Conservation (phyloP, 2,113 vertebrate species). For the Tachycineta bicolor region DNA sequence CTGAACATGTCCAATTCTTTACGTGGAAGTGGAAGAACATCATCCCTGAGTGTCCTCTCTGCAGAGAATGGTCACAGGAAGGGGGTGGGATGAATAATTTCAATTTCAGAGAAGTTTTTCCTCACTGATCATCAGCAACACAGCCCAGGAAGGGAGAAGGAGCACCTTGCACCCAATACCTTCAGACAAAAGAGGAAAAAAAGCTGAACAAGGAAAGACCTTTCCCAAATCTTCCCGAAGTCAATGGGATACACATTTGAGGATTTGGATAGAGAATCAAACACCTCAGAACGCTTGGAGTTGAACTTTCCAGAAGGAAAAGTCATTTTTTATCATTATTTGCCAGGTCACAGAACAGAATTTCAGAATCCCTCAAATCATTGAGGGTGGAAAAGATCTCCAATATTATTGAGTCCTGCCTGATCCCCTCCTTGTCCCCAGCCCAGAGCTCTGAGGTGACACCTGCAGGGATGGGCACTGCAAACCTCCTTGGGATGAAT, state of each 20-base stretch:
- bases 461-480: not conserved
- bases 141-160: not conserved
- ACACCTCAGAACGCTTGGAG: not conserved
- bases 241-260: not conserved
- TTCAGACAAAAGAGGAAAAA: not conserved
- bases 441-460: not conserved
- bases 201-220: not conserved
- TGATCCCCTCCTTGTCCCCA: not conserved
- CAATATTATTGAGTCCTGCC: not conserved
- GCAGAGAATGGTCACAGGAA: not conserved
- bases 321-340: not conserved
- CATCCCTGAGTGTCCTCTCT: not conserved
- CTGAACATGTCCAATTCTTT: fast-evolving
- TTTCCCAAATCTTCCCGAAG: not conserved
- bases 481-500: not conserved
- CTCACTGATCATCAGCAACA: not conserved
- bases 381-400: not conserved
- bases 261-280: not conserved
- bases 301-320: not conserved
- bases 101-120: not conserved
- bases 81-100: not conserved
- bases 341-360: not conserved
- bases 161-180: not conserved
- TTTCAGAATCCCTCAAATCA: not conserved
- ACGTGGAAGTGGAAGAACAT: not conserved